Base-by-base conservation (phyloP, 2,113 vertebrate genomes). In the Dicrurus megarhynchus region DNA sequence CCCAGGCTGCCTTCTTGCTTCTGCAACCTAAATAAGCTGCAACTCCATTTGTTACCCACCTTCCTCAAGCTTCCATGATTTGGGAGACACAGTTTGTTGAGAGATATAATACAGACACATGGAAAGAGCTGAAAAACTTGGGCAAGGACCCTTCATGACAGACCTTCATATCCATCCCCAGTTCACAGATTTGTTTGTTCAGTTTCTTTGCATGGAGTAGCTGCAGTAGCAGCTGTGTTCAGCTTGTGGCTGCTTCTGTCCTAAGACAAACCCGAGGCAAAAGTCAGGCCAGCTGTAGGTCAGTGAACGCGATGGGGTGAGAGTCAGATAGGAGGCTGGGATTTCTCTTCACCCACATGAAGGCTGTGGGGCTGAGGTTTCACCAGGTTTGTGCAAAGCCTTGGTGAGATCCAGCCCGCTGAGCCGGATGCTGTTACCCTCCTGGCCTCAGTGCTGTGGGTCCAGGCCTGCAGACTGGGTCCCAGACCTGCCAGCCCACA, bases 391-490 rank as follows among this genome's bases (percentile, higher is more conserved):
- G 0, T 49, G 11, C 23, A 93, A 85, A 65, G 39, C 33, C 44
- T 39, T 39, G n/a, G 44, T 84, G 60, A 73, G n/a, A 41, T 56
- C 7, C 49, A 79, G 32, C n/a, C 44, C 26, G 0, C 53, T 1
- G 0, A 84, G 60, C 69, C 1, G 0, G 35, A 42, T 3, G 0
- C 68, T 32, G 49, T 79, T 20, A 27, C 33, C 26, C 32, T 67
- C 5, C 12, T 2, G 1, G 6, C 44, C 28, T 23, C 61, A 8
- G 27, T 17, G 10, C 47, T 49, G 39, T 5, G 0, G 33, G 19
- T 3, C 17, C 37, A 70, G 42, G 52, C 74, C 41, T 84, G 82
- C 24, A 60, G 39, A 59, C 12, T 18, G 47, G 23, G 33, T 90
- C 47, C 32, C 39, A 59, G 33, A 27, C 17, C n/a, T 60, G 60